Percentiles rank a stretch among this genome's conserved stretches.
These are phyloP conservation scores for Eudemis profundana DNA, from an alignment of 2,888 invertebrate genomes.

Conservation along the genomic window DNA sequence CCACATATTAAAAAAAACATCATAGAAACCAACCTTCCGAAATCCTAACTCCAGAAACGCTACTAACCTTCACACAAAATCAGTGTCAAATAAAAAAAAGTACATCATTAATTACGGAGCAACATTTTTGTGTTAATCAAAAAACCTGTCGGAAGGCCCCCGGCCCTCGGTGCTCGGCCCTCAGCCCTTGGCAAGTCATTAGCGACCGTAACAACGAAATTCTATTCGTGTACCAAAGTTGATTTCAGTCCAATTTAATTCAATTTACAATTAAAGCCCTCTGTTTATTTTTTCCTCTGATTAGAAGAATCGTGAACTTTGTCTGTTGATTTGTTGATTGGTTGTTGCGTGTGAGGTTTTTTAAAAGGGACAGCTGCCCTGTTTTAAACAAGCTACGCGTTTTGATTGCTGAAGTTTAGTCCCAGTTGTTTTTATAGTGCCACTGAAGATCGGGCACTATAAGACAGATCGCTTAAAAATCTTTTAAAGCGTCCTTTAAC, in stretches of 20 bases:
- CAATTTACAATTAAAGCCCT: slow-evolving; percentile 80
- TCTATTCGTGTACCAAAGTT: slow-evolving; percentile 63
- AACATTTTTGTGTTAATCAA: slow-evolving; percentile 74
- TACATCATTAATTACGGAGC: slow-evolving; percentile 44
- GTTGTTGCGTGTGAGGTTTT: slow-evolving; percentile 50
- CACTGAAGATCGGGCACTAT: too few relatives aligned
- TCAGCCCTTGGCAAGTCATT: slow-evolving; percentile 61
- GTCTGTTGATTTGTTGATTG: slow-evolving; percentile 58
- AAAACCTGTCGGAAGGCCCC: slow-evolving; percentile 66
- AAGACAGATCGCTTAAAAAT: too few relatives aligned
- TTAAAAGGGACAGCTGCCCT: not conserved
- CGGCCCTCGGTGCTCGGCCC: slow-evolving; percentile 4
- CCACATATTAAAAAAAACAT: not conserved
- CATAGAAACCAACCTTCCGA: too few relatives aligned
- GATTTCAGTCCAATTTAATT: slow-evolving; percentile 78
- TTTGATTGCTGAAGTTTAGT: not conserved
- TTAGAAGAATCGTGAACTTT: slow-evolving; percentile 49
- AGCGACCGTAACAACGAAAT: slow-evolving; percentile 61
- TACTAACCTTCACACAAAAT: slow-evolving; percentile 57
- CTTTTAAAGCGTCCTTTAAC: too few relatives aligned
- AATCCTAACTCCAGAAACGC: not conserved
- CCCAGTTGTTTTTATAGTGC: too few relatives aligned
- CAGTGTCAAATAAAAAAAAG: slow-evolving; percentile 49
- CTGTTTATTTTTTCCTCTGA: slow-evolving; percentile 68
- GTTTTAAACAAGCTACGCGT: not conserved